Base-by-base conservation (phyloP, 2,797 vertebrate genomes). In the Poeciliopsis presidionis region DNA sequence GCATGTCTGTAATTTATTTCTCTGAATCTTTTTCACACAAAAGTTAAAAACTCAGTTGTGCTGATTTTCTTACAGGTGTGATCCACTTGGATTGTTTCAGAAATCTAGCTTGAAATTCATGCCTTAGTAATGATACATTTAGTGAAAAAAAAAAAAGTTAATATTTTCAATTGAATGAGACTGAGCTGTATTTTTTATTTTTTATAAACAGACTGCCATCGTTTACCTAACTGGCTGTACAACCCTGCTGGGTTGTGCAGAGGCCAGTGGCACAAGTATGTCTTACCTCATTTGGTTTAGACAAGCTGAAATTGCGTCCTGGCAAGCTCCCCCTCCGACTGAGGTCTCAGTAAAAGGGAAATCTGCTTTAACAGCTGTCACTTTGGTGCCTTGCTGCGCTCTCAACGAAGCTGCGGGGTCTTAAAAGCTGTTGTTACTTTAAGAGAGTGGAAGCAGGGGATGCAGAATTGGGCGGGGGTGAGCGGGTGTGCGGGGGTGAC, bases 311-410 rank as follows among this genome's bases (percentile, higher is more conserved):
- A 85, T 83, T 73, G 90, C 78, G 83, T 92, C 87, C 84, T 94
- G 91, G 91, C 91, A 91, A 87, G 81, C 87, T 77, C 81, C 84
- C 87, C 53, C 83, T 87, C 53, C 59, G 61, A 91, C 89, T 70
- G 81, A 90, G 87, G 86, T 90, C 90, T 92, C 87, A 89, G 91
- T 90, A 92, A 94, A 93, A 93, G 85, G 88, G 84, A 94, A 94
- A 94, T 89, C 89, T 79, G 74, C 87, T 93, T 86, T 88, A 95
- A 92, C 92, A 94, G 93, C 93, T 94, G 94, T 94, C 91, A 89
- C 91, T 92, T 90, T 90, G 85, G 89, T 83, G 86, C 86, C 88
- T 91, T 91, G 92, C 81, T 76, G 84, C 89, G 90, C 87, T 91
- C 93, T 91, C 87, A 91, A 87, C 79, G 89, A 90, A 93, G 81